A percentile compares a stretch with the other conserved stretches of the same genome.
Conservation (phyloP, 2,113 vertebrate species). For the Paraplagusia blochii region DNA sequence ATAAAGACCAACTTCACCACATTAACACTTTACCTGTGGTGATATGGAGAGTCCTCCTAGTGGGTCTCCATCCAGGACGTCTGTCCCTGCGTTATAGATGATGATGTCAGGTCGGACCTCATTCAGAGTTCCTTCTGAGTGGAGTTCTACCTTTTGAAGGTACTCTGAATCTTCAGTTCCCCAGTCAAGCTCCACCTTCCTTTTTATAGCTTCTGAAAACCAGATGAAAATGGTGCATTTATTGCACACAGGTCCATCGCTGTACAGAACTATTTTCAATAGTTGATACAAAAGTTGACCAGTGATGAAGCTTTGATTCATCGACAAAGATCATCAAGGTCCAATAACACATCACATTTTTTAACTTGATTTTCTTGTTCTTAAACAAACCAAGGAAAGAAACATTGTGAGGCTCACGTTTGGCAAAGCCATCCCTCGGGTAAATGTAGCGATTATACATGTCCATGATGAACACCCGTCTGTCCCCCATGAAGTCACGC, state of each 20-base stretch:
- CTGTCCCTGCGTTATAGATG: constrained; percentile 92
- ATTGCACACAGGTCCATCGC: neutral
- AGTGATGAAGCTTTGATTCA: too few relatives aligned
- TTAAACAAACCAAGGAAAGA: neutral
- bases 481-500: constrained; percentile 91
- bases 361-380: too few relatives aligned
- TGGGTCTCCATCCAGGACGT: constrained; percentile 89
- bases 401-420: constrained; percentile 74
- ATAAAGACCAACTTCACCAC: too few relatives aligned
- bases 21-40: constrained; percentile 77
- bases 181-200: constrained; percentile 92
- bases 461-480: constrained; percentile 93
- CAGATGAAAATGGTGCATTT: neutral
- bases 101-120: constrained; percentile 85
- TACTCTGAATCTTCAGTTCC: constrained; percentile 90
- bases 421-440: constrained; percentile 87
- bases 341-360: too few relatives aligned
- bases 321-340: too few relatives aligned
- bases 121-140: constrained; percentile 80
- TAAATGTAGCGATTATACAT: constrained; percentile 94
- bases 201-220: constrained; percentile 85
- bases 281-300: too few relatives aligned
- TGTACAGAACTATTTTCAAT: too few relatives aligned
- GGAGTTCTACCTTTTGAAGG: constrained; percentile 85
- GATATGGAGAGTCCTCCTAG: constrained; percentile 91